Evolutionary conservation across 2,797 vertebrate genomes (phyloP).

Genomic region (Periophthalmus magnuspinnatus): DNA sequence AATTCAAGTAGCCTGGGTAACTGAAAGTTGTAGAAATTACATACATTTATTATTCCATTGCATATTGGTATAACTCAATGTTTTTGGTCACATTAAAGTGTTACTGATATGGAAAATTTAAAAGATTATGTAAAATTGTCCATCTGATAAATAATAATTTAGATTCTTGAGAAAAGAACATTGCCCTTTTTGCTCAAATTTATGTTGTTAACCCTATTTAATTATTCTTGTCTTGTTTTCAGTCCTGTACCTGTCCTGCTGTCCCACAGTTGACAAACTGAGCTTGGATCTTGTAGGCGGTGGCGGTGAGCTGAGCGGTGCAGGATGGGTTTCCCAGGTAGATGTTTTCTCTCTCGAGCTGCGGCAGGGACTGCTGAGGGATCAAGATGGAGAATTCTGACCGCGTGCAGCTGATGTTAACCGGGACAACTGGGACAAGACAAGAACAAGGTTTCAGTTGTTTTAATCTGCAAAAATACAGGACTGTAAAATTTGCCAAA

Average conservation of each 20-base stretch:
- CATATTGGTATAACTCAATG: no score
- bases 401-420: constrained; percentile 94
- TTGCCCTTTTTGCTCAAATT: background rate
- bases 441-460: background rate
- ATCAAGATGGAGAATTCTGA: constrained; percentile 96
- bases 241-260: constrained; percentile 79
- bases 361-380: constrained; percentile 81
- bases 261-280: constrained; percentile 93
- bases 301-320: constrained; percentile 81
- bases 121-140: no score
- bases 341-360: constrained; percentile 86
- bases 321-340: constrained; percentile 91
- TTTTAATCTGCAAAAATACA: background rate
- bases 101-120: no score
- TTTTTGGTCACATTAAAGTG: no score
- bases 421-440: constrained; percentile 84
- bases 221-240: background rate
- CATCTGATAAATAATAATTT: no score
- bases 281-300: constrained; percentile 88
- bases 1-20: no score
- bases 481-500: no score
- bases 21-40: no score
- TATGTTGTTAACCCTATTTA: background rate
- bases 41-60: no score
- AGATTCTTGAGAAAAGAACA: constrained; percentile 6